phyloP scores from a whole-genome alignment of 1,140 invertebrate species.

The Caenorhabditis tropicalis region DNA sequence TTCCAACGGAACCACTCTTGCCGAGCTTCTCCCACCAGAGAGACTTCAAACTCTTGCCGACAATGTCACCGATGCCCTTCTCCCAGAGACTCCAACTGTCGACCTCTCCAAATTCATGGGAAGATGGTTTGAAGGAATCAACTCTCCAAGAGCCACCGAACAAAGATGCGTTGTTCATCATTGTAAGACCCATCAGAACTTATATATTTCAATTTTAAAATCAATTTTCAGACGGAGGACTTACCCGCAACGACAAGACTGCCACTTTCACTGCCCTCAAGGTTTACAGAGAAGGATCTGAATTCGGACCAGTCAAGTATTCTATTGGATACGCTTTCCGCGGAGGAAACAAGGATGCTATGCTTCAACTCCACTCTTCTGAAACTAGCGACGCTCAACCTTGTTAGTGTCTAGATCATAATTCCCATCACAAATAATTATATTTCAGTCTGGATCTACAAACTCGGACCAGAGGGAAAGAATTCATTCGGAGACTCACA shows the following conservation, averaged over 20 bases:
- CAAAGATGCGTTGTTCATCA: slow-evolving; percentile 72
- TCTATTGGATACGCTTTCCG: slow-evolving; percentile 72
- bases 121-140: slow-evolving; percentile 71
- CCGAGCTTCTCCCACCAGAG: slow-evolving; percentile 71
- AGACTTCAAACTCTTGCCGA: slow-evolving; percentile 72
- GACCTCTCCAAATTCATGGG: slow-evolving; percentile 72
- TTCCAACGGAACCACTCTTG: slow-evolving; percentile 71
- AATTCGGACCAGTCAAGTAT: slow-evolving; percentile 70
- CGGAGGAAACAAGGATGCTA: slow-evolving; percentile 72
- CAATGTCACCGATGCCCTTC: slow-evolving; percentile 69
- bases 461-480: slow-evolving; percentile 71
- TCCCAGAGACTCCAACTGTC: slow-evolving; percentile 69
- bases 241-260: slow-evolving; percentile 71
- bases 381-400: slow-evolving; percentile 71
- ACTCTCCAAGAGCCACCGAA: slow-evolving; percentile 70
- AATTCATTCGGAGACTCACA: slow-evolving; percentile 72
- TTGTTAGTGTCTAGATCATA: slow-evolving; percentile 54
- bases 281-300: slow-evolving; percentile 71
- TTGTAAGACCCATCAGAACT: slow-evolving; percentile 56
- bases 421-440: background rate
- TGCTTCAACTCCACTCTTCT: slow-evolving; percentile 71
- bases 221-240: slow-evolving; percentile 65
- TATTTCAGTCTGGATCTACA: slow-evolving; percentile 72
- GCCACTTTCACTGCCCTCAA: slow-evolving; percentile 71
- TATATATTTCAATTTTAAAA: background rate